These are phyloP conservation scores for Dascillus cervinus DNA, from an alignment of 2,888 invertebrate genomes.

Conservation along the genomic window DNA sequence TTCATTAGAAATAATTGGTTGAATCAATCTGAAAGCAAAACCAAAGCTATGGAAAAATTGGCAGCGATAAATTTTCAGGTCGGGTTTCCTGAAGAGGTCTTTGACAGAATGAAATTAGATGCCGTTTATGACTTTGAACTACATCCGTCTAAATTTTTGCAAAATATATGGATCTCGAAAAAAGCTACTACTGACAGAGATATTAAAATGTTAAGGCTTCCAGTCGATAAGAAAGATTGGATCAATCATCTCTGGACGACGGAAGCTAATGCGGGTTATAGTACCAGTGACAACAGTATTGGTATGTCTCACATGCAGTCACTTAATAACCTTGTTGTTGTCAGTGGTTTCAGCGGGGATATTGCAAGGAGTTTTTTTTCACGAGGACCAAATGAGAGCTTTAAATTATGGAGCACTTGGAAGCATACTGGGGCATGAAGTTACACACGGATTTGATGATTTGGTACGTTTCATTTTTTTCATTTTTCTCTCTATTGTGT, in stretches of 20 bases:
- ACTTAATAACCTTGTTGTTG: no score
- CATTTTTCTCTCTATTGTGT: no score
- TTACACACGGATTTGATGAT: slow-evolving; percentile 10
- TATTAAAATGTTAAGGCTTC: neutral
- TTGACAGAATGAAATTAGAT: slow-evolving; percentile 4
- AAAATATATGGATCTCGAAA: neutral
- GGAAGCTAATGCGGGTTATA: slow-evolving; percentile 5
- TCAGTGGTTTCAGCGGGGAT: slow-evolving; percentile 6
- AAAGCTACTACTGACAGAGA: slow-evolving; percentile 1
- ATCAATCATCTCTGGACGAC: neutral
- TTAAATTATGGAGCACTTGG: slow-evolving; percentile 11
- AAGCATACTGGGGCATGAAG: slow-evolving; percentile 8
- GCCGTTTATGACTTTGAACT: neutral
- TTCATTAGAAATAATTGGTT: slow-evolving; percentile 1
- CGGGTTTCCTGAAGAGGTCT: slow-evolving; percentile 7
- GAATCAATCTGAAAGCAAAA: slow-evolving; percentile 1
- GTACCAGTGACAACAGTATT: slow-evolving; percentile 2
- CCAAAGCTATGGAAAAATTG: slow-evolving; percentile 5
- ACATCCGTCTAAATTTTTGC: neutral
- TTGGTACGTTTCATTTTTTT: slow-evolving; percentile 3
- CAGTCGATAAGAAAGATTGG: slow-evolving; percentile 4
- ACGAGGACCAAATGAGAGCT: slow-evolving; percentile 1
- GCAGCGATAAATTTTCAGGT: slow-evolving; percentile 1
- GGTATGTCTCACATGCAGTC: no score
- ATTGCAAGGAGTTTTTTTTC: slow-evolving; percentile 6